phyloP scores from a whole-genome alignment of 1,140 invertebrate species.

The Macrosteles quadrilineatus region DNA sequence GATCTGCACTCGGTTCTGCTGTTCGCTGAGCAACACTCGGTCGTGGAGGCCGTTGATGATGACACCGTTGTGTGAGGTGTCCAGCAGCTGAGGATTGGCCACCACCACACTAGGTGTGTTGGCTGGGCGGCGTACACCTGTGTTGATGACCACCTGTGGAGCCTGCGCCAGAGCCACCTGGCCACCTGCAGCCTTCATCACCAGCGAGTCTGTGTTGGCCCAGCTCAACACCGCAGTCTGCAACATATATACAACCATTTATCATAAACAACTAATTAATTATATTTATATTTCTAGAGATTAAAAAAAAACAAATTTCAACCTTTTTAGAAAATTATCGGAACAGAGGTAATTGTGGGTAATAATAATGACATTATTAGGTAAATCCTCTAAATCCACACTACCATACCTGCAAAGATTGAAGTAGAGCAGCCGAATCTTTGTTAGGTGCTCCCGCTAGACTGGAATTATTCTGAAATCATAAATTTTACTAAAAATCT shows the following conservation, averaged over 20 bases:
- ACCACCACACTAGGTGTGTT: conserved; percentile 35
- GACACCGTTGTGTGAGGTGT: conserved; percentile 41
- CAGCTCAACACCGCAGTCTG: conserved; percentile 44
- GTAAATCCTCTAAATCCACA: too few species aligned
- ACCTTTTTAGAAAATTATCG: too few species aligned
- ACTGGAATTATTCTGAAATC: conserved; percentile 16
- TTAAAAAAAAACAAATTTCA: too few species aligned
- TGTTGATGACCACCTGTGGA: conserved; percentile 35
- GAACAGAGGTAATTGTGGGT: too few species aligned
- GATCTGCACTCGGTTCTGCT: conserved; percentile 40
- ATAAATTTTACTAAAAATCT: too few species aligned
- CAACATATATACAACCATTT: too few species aligned
- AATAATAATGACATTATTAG: too few species aligned
- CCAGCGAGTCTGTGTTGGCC: conserved; percentile 38
- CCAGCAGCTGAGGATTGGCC: conserved; percentile 30
- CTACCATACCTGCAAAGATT: conserved; percentile 26
- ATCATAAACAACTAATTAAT: too few species aligned
- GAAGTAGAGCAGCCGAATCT: conserved; percentile 20
- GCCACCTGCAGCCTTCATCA: conserved; percentile 37
- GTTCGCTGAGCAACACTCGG: conserved; percentile 32
- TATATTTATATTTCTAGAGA: too few species aligned
- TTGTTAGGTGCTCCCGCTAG: conserved; percentile 8
- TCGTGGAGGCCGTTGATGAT: conserved; percentile 36
- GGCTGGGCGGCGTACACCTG: conserved; percentile 21
- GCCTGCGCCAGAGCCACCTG: conserved; percentile 3